Base-by-base conservation (phyloP, 2,113 vertebrate genomes). In the Eurypyga helias region DNA sequence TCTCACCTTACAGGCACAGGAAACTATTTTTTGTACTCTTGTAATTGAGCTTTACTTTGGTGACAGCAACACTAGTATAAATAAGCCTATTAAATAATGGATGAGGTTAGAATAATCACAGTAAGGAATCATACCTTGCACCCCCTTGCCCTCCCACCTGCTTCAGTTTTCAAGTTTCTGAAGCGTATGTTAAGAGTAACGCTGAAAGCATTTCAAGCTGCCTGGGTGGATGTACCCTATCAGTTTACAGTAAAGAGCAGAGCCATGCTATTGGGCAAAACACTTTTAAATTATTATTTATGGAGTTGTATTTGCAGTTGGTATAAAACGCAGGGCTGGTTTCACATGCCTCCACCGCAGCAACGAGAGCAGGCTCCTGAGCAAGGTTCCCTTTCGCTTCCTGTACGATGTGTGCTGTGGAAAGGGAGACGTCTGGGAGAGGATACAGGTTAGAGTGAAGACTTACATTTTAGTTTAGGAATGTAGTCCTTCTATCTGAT, bases 201-300 rank as follows among this genome's bases (percentile, higher is more conserved):
- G 9, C 75, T 55, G 85, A 34, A 58, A 84, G 72, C 49, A 28
- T 49, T 89, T 36, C 51, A 3, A 13, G 48, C 38, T 83, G 65
- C 31, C 77, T 73, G 92, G 24, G 52, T 87, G 87, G 52, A n/a
- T 95, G 70, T 16, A 34, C 95, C 92, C 19, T 92, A 89, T 93
- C 90, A 84, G 91, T n/a, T 95, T 91, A 81, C 92, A 97, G 80
- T 21, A 57, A 52, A 57, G 49, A 85, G 87, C 91, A 92, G 87
- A 76, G 89, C 70, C n/a, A 6, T 73, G 92, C 83, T 49, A 95
- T 96, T 96, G 96, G 96, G 73, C 87, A 83, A 19, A 93, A 41
- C 66, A 72, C 78, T 80, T 91, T 76, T 17, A 69, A 97, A 93
- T 95, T 90, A 93, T 95, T 95, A 93, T 97, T 97, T 96, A 92